Evolutionary conservation across 2,888 invertebrate genomes (phyloP), one percentile per base, ranked within the genome.

Genomic region (Diarsia mendica): DNA sequence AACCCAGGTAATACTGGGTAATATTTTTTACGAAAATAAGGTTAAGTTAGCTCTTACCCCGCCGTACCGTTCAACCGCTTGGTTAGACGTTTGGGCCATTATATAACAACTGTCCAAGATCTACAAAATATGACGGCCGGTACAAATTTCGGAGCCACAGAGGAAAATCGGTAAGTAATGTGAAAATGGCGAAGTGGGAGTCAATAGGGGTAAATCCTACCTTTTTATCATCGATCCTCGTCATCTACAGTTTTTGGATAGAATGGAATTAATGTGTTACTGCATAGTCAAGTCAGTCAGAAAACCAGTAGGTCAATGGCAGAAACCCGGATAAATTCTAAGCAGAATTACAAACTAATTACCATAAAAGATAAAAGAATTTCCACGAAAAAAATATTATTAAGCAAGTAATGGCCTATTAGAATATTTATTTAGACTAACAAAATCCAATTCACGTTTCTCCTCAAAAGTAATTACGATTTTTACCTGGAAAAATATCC

Each of bases 381-480:
- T 55, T 23, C 10, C 11, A 23, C 4, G 10, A 51, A n/a, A 65
- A 66, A n/a, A 23, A 76, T 48, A 39, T 76, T 66, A 53, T 11
- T 39, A 46, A 44, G 44, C 20, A 13, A 44, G 18, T n/a, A 18
- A 44, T 20, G 28, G 23, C 15, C 4, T 28, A 67, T n/a, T 48
- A 55, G 53, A 48, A 58, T 58, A 49, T 46, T 69, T 46, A 46
- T 76, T 67, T 60, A 15, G 13, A 69, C 46, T 46, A 46, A 39
- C 48, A 28, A 39, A 55, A 76, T 23, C 28, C 28, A 23, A 33
- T 66, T 75, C 64, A 44, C 28, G n/a, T 49, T 58, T 67, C 23
- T 13, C 15, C 15, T 46, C 4, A 46, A 78, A 77, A 69, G 23
- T 69, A 33, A 77, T 68, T 78, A 69, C 20, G 44, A 33, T 46